Percentiles rank a stretch among this genome's conserved stretches.
These are phyloP conservation scores for Lycocerus yunnanus DNA, from an alignment of 2,888 invertebrate species.

Conservation along the genomic window DNA sequence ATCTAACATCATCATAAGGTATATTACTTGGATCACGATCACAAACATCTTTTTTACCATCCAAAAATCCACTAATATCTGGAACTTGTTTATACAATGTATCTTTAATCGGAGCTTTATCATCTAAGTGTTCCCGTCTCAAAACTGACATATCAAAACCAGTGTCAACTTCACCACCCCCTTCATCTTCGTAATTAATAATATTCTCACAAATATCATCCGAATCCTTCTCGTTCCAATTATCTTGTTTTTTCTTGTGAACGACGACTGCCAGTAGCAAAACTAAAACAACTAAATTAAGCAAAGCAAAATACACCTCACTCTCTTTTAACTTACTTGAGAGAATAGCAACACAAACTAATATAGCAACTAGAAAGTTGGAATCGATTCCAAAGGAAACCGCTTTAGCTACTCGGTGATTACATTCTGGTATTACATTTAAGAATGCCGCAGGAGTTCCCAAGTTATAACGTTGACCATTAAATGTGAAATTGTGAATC, in stretches of 20 bases:
- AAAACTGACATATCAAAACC: slow-evolving; percentile 88
- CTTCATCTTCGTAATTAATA: slow-evolving; percentile 97
- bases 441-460: slow-evolving; percentile 76
- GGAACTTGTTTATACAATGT: slow-evolving; percentile 58
- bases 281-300: slow-evolving; percentile 58
- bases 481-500: slow-evolving; percentile 88
- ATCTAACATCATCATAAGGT: slow-evolving; percentile 94
- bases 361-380: slow-evolving; percentile 86
- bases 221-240: slow-evolving; percentile 87
- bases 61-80: slow-evolving; percentile 88
- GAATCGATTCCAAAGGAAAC: slow-evolving; percentile 83
- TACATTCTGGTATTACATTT: slow-evolving; percentile 76
- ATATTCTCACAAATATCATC: slow-evolving; percentile 98
- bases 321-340: slow-evolving; percentile 69
- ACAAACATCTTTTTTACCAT: slow-evolving; percentile 85
- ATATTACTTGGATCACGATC: slow-evolving; percentile 90
- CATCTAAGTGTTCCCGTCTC: slow-evolving; percentile 50
- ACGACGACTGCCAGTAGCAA: slow-evolving; percentile 89
- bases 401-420: slow-evolving; percentile 73
- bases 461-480: slow-evolving; percentile 86
- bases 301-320: background rate
- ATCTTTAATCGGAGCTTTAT: slow-evolving; percentile 50
- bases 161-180: slow-evolving; percentile 97
- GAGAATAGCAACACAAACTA: slow-evolving; percentile 84
- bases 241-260: slow-evolving; percentile 84